Conservation (phyloP, 2,113 vertebrate genomes). For the Hiodon alosoides region DNA sequence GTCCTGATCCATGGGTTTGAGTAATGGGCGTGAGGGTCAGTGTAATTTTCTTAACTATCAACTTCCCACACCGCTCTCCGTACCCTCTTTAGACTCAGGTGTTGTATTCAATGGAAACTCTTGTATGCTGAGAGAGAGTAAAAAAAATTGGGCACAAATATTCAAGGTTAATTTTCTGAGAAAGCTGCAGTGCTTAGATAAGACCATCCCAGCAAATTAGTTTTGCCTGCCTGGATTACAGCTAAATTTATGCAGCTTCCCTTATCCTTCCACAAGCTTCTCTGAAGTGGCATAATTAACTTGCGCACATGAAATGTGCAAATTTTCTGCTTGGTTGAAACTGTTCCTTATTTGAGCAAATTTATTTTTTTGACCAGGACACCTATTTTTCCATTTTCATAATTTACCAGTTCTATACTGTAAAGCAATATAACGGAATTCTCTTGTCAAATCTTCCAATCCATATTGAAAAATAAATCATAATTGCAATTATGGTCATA, state of each 20-base stretch:
- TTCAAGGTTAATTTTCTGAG: slow-evolving; percentile 99
- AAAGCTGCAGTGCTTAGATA: slow-evolving; percentile 99
- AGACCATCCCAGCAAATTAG: slow-evolving; percentile 99
- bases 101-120: slow-evolving; percentile 76
- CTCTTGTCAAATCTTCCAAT: too few species aligned
- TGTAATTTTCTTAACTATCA: slow-evolving; percentile 56
- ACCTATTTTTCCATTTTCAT: too few species aligned
- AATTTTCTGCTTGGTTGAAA: slow-evolving; percentile 98
- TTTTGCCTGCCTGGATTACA: slow-evolving; percentile 99
- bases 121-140: slow-evolving; percentile 59
- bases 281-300: slow-evolving; percentile 99
- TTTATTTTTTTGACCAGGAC: slow-evolving; percentile 71
- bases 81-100: slow-evolving; percentile 73
- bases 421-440: too few species aligned
- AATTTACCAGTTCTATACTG: too few species aligned
- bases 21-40: slow-evolving; percentile 64
- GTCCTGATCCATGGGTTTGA: slow-evolving; percentile 48
- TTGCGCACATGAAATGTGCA: slow-evolving; percentile 98
- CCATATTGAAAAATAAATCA: too few species aligned
- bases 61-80: slow-evolving; percentile 65
- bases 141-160: slow-evolving; percentile 95
- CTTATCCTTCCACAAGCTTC: slow-evolving; percentile 98
- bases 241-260: slow-evolving; percentile 99
- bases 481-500: too few species aligned
- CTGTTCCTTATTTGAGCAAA: slow-evolving; percentile 86